A percentile compares a stretch with the other conserved stretches of the same genome.
Conservation (phyloP, 2,888 invertebrate species). For the Agrochola lychnidis region DNA sequence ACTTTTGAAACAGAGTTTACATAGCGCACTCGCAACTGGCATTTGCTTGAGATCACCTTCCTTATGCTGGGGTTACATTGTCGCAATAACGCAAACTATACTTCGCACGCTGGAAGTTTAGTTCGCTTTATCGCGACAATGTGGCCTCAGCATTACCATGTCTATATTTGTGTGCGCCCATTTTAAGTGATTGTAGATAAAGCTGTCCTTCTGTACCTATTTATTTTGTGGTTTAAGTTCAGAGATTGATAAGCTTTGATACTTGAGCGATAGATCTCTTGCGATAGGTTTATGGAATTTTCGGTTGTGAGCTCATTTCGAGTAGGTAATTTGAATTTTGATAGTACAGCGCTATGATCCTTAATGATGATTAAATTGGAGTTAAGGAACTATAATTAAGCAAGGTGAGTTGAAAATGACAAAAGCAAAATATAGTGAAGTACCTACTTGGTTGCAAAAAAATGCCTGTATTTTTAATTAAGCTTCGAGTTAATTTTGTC, state of each 20-base stretch:
- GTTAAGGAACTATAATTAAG: neutral
- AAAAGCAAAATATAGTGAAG: neutral
- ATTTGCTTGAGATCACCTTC: neutral
- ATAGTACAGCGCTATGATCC: neutral
- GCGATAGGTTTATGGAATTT: constrained; percentile 28
- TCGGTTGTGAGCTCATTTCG: constrained; percentile 9
- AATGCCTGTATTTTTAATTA: neutral
- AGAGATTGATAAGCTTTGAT: constrained; percentile 48
- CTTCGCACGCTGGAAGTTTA: too few species aligned
- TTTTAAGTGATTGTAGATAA: neutral
- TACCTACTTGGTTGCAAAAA: neutral
- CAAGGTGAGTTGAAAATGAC: constrained; percentile 1
- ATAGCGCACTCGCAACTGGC: neutral
- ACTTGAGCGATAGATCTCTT: constrained; percentile 29
- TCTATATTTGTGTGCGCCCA: neutral
- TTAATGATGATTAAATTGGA: constrained; percentile 5
- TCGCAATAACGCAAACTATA: too few species aligned
- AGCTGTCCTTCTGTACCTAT: neutral
- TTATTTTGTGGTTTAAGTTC: constrained; percentile 1
- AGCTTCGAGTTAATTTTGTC: neutral
- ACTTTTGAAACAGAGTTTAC: too few species aligned
- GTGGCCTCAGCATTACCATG: neutral
- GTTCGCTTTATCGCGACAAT: too few species aligned
- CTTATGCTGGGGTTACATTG: neutral
- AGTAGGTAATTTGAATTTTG: constrained; percentile 25